phyloP scores from a whole-genome alignment of 2,113 vertebrate species.

The Dascyllus trimaculatus region DNA sequence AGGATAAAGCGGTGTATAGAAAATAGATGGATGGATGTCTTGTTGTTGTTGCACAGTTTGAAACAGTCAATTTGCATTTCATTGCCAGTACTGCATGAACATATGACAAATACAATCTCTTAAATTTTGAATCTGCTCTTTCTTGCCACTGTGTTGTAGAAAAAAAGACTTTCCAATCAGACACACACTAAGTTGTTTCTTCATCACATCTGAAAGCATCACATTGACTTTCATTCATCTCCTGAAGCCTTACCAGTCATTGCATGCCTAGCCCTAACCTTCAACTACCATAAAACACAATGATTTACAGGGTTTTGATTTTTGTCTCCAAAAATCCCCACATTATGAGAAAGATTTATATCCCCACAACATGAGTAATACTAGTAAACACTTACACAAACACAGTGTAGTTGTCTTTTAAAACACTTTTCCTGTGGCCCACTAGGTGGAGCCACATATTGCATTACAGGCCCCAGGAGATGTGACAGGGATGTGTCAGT shows the following conservation, averaged over 20 bases:
- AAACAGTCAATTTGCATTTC: no score
- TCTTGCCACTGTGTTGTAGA: background rate
- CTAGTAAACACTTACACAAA: background rate
- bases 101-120: no score
- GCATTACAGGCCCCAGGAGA: background rate
- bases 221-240: no score
- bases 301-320: background rate
- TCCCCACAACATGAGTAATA: background rate
- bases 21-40: no score
- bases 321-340: background rate
- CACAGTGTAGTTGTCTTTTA: no score
- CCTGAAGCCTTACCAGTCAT: background rate
- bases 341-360: no score
- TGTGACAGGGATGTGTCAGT: background rate
- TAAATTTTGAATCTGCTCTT: background rate
- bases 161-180: constrained; percentile 1
- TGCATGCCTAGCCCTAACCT: background rate
- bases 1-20: no score
- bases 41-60: no score
- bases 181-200: no score
- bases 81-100: no score
- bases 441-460: constrained; percentile 75
- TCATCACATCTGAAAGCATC: no score
- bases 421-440: constrained; percentile 36
- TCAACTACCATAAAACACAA: background rate